Evolutionary conservation across 2,888 invertebrate species (phyloP).

Genomic region (Apamea epomidion): DNA sequence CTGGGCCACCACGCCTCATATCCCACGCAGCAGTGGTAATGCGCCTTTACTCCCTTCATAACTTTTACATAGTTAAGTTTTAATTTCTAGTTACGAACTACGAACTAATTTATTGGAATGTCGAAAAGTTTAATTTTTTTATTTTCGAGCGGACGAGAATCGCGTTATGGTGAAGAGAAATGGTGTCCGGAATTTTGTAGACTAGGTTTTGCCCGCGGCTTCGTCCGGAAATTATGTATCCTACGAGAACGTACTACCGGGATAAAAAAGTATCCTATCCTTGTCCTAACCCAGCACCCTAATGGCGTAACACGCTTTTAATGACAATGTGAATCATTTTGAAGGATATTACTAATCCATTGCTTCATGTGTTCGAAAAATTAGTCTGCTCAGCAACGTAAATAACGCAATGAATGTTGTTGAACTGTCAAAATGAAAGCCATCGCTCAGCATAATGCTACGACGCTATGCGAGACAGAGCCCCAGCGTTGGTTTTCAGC

Average conservation of each 20-base stretch:
- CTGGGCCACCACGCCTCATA: no score
- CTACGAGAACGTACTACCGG: not conserved
- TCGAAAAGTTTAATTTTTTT: slow-evolving; percentile 35
- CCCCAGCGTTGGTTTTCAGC: no score
- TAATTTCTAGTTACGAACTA: slow-evolving; percentile 54
- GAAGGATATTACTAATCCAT: no score
- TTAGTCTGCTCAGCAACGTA: no score
- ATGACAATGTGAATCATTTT: no score
- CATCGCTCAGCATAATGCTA: no score
- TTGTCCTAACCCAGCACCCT: not conserved
- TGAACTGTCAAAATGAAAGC: no score
- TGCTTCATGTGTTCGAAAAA: no score
- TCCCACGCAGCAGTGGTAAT: slow-evolving; percentile 8
- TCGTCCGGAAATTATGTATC: not conserved
- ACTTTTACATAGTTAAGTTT: slow-evolving; percentile 53
- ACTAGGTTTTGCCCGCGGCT: not conserved
- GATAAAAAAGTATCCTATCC: not conserved
- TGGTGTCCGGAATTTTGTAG: not conserved
- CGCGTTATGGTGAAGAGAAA: slow-evolving; percentile 12
- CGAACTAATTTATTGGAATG: slow-evolving; percentile 55
- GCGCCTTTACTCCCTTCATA: slow-evolving; percentile 15
- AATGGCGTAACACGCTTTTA: no score
- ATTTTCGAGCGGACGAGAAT: not conserved
- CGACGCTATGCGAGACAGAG: no score
- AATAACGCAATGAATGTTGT: no score